A percentile compares a stretch with the other conserved stretches of the same genome.
Conservation (phyloP, 2,113 vertebrate species). For the Mustela lutreola region DNA sequence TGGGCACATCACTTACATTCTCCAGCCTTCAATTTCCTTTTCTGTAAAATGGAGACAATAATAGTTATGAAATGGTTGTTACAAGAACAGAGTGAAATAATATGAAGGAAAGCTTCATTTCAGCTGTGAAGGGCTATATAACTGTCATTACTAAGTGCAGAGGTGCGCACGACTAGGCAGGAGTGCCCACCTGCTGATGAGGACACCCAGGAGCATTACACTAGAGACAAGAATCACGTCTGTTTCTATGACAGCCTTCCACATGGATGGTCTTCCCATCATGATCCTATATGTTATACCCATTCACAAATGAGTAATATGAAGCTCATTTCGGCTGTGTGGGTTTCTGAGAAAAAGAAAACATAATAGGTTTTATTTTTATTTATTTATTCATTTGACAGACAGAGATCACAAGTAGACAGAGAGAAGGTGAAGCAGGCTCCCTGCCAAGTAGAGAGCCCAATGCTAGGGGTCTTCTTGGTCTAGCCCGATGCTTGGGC, state of each 20-base stretch:
- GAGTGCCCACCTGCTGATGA: neutral
- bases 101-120: neutral
- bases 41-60: neutral
- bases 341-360: neutral
- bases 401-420: too few relatives aligned
- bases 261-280: neutral
- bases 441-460: too few relatives aligned
- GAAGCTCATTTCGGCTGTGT: neutral
- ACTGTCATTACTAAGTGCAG: neutral
- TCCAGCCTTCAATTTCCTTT: slow-evolving; percentile 13
- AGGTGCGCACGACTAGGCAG: neutral
- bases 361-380: neutral
- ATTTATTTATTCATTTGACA: too few relatives aligned
- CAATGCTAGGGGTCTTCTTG: too few relatives aligned
- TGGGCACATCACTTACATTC: neutral
- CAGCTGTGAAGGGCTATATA: neutral
- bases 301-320: neutral
- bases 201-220: neutral
- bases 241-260: neutral
- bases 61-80: neutral
- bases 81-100: neutral
- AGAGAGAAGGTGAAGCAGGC: too few relatives aligned
- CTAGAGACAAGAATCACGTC: neutral
- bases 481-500: too few relatives aligned
- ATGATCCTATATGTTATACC: neutral